Percentiles rank a stretch among this genome's conserved stretches.
These are phyloP conservation scores for Simalia tracyae DNA, from an alignment of 2,797 vertebrate species.

Conservation along the genomic window DNA sequence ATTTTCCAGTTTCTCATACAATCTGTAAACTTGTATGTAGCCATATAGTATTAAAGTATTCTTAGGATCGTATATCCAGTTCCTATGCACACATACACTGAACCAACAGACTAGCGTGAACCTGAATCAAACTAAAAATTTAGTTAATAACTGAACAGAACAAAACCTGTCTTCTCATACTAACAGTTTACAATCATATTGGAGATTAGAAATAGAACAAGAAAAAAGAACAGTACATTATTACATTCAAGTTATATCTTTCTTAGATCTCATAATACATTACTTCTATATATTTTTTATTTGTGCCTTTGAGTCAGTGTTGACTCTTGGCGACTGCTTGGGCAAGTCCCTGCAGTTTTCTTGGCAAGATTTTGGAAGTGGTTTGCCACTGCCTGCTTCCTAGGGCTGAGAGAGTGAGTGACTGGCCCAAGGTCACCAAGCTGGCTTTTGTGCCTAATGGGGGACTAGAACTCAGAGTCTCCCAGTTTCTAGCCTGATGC, in stretches of 20 bases:
- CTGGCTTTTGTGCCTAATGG: not conserved
- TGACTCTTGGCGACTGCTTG: not conserved
- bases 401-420: not conserved
- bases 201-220: not conserved
- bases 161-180: not conserved
- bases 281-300: not conserved
- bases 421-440: not conserved
- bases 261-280: not conserved
- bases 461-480: not conserved
- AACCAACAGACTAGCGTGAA: not conserved
- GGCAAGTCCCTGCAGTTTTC: not conserved
- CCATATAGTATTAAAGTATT: not conserved
- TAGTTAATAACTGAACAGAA: not conserved
- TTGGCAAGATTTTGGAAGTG: not conserved
- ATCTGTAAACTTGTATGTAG: not conserved
- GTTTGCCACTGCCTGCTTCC: not conserved
- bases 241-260: not conserved
- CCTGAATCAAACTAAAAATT: not conserved
- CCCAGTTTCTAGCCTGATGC: constrained; percentile 2
- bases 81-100: not conserved
- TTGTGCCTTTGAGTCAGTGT: not conserved
- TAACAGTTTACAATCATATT: not conserved
- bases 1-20: not conserved
- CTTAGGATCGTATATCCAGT: not conserved
- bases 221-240: not conserved